Evolutionary conservation across 2,113 vertebrate genomes (phyloP).

Genomic region (Peromyscus maniculatus): DNA sequence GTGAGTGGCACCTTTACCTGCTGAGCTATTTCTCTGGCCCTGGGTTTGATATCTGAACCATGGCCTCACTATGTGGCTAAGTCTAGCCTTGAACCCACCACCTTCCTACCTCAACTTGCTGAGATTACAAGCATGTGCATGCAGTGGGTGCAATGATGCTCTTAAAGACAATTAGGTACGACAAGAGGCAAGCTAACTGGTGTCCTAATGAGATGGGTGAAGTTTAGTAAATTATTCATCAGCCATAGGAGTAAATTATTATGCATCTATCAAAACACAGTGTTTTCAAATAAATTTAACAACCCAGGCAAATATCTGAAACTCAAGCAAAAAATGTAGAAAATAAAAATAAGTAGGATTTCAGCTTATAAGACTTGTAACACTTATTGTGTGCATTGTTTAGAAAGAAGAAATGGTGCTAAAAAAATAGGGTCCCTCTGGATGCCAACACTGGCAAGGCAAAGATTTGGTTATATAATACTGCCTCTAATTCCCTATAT

Average conservation of each 20-base stretch:
- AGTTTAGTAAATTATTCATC: neutral
- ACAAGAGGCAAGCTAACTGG: neutral
- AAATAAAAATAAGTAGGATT: neutral
- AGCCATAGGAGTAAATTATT: neutral
- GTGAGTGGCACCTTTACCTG: neutral
- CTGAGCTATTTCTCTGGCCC: neutral
- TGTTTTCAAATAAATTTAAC: constrained; percentile 37
- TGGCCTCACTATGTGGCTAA: neutral
- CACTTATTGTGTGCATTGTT: neutral
- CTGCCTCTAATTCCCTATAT: neutral
- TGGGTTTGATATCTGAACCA: neutral
- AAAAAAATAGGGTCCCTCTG: neutral
- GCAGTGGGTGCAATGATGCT: neutral
- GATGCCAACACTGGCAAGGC: neutral
- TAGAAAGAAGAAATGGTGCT: neutral
- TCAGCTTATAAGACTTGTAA: neutral
- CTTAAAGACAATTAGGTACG: neutral
- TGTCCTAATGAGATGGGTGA: neutral
- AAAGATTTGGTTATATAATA: neutral
- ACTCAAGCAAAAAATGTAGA: neutral
- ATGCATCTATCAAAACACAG: neutral
- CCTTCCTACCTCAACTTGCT: neutral
- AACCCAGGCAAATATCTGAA: neutral
- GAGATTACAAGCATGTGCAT: neutral
- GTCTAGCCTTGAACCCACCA: neutral